phyloP scores from a whole-genome alignment of 2,888 invertebrate genomes.

The Psylliodes chrysocephalus region DNA sequence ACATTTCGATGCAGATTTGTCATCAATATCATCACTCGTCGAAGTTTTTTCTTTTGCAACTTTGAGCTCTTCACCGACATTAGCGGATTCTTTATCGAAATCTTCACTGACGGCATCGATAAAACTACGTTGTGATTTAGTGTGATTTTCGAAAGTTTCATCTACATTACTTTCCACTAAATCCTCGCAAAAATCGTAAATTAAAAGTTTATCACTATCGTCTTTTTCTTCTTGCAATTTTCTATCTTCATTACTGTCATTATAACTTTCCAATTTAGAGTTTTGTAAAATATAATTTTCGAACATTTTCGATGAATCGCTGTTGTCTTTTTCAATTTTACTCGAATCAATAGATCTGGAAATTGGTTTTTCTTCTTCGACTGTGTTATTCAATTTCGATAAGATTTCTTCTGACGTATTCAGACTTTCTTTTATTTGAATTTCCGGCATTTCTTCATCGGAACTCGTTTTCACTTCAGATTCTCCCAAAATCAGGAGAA shows the following conservation, averaged over 20 bases:
- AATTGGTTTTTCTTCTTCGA: background rate
- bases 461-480: slow-evolving; percentile 7
- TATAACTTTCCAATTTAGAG: background rate
- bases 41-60: background rate
- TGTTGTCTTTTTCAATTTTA: slow-evolving; percentile 3
- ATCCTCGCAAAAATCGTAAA: background rate
- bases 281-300: background rate
- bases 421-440: slow-evolving; percentile 17
- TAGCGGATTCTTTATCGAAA: too few species aligned
- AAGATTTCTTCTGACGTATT: slow-evolving; percentile 34
- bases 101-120: too few species aligned
- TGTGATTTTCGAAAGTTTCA: background rate
- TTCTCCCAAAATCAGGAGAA: slow-evolving; percentile 26
- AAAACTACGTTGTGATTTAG: too few species aligned
- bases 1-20: background rate
- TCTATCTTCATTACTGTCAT: background rate
- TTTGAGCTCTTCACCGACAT: background rate
- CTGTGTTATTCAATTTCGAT: slow-evolving; percentile 13
- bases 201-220: background rate
- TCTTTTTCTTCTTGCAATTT: too few species aligned
- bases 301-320: slow-evolving; percentile 1
- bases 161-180: slow-evolving; percentile 1
- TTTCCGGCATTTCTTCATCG: slow-evolving; percentile 4
- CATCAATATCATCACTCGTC: background rate
- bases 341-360: too few species aligned